Base-by-base conservation (phyloP, 2,888 invertebrate genomes). In the Pinctada fucata region DNA sequence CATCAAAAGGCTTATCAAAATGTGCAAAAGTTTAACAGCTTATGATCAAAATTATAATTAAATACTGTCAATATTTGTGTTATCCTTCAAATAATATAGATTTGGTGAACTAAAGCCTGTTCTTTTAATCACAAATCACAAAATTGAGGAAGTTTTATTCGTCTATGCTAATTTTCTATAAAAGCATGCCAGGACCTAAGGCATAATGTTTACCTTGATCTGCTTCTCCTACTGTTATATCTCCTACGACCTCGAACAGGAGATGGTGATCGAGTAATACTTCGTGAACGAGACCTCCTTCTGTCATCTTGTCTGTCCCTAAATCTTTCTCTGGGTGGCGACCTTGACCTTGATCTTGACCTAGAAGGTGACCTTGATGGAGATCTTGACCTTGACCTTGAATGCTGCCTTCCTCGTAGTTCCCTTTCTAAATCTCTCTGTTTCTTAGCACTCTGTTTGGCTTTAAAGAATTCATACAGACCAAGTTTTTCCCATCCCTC, bases 401-500 rank as follows among this genome's bases (percentile, higher is more conserved):
- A 82, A 75, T 82, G 75, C 16, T 83, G 83, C 58, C 80, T 71
- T 50, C 88, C 85, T 66, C 72, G 79, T 71, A 68, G 79, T 64
- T 79, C 74, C 80, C 83, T 76, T 74, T 83, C 81, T 81, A 84
- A 79, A 73, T 90, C 88, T 91, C 97, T 97, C 90, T 96, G 95
- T 91, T 97, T 97, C 86, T 96, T 95, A 2, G 98, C 97, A 80
- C 95, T 95, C 92, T 97, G 97, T 93, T 99, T 99, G 4, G 97
- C 97, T 93, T 97, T 97, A 93, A 97, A 99, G 93, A 98, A 99
- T 93, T 99, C 99, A 93, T 98, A 98, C 76, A 99, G 94, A 82
- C 98, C 99, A 90, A 99, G 94, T 93, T 97, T 97, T 93, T 99
- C 99, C 99, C 99, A 99, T 51, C 99, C 99, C 93, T 99, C 99